Conservation (phyloP, 2,888 invertebrate genomes). For the Ferrisia virgata region DNA sequence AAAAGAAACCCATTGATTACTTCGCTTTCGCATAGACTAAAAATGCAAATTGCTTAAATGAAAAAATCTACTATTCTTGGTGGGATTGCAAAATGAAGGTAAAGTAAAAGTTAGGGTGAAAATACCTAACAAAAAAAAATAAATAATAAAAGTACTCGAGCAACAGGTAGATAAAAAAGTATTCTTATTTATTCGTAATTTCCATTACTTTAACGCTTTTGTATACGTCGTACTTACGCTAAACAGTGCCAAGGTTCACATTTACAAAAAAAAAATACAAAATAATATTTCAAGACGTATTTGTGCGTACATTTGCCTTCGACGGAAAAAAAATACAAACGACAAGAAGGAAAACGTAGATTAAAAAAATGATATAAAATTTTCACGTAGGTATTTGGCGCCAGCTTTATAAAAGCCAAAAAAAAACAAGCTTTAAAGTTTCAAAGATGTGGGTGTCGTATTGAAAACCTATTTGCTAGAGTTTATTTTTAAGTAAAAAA, state of each 20-base stretch:
- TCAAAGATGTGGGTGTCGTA: not conserved
- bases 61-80: not conserved
- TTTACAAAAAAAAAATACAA: not conserved
- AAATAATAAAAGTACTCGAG: too few relatives aligned
- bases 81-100: not conserved
- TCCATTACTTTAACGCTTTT: not conserved
- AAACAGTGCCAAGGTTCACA: not conserved
- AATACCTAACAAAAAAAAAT: not conserved
- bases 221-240: not conserved
- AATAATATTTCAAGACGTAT: not conserved
- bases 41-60: not conserved
- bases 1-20: not conserved
- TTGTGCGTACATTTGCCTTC: not conserved
- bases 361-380: not conserved
- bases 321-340: too few relatives aligned
- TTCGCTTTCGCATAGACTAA: not conserved
- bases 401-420: not conserved
- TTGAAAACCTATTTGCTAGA: not conserved
- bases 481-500: not conserved
- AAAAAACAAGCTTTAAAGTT: not conserved
- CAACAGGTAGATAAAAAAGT: not conserved
- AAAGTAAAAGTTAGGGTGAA: not conserved
- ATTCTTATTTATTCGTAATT: not conserved
- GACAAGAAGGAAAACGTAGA: not conserved
- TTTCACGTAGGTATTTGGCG: not conserved